Evolutionary conservation across 2,113 vertebrate genomes (phyloP).

Genomic region (Percopsis transmontana): DNA sequence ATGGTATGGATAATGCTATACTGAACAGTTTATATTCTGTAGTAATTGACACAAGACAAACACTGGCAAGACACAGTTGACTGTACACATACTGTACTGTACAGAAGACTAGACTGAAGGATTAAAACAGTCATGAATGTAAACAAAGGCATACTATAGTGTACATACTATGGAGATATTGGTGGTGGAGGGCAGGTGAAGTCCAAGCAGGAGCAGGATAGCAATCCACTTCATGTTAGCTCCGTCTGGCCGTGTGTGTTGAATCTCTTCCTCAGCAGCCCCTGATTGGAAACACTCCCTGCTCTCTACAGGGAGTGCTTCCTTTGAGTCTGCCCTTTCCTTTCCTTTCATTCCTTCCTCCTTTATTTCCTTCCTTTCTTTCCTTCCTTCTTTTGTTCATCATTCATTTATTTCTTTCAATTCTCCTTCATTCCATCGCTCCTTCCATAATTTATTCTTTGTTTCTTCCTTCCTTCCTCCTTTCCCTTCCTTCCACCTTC

Average conservation of each 20-base stretch:
- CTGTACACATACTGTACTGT: no score
- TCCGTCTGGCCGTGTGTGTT: conserved; percentile 15
- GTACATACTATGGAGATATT: conserved; percentile 61
- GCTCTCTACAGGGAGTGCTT: neutral
- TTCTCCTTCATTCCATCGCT: neutral
- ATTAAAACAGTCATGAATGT: no score
- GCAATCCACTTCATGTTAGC: conserved; percentile 65
- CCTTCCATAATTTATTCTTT: neutral
- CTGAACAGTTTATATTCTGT: no score
- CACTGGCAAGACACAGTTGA: no score
- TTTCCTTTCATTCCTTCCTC: conserved; percentile 18
- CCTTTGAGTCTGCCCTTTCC: conserved; percentile 15
- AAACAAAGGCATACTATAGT: conserved; percentile 10
- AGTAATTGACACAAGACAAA: no score
- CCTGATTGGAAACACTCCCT: neutral
- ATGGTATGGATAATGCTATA: no score
- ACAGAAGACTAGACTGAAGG: neutral
- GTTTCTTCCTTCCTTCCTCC: neutral
- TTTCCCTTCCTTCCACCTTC: neutral
- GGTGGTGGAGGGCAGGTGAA: conserved; percentile 52
- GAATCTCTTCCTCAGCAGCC: conserved; percentile 10
- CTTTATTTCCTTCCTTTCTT: neutral
- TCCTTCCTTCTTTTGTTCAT: neutral
- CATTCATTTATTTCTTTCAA: no score
- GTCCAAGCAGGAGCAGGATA: conserved; percentile 61